phyloP scores from a whole-genome alignment of 2,888 invertebrate genomes.

The Eupithecia subfuscata region DNA sequence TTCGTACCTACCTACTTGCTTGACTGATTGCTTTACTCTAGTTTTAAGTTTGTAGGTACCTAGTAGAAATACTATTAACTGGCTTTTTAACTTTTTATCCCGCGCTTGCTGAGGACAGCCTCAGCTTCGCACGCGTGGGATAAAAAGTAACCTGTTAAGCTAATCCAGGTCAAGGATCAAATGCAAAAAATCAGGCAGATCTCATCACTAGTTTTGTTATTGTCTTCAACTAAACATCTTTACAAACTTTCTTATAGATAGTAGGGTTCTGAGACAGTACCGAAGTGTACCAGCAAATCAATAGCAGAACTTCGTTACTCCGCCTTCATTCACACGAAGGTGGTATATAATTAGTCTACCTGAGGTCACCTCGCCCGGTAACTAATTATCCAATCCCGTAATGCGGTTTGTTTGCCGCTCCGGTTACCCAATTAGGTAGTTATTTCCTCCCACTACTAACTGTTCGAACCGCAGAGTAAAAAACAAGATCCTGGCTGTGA shows the following conservation, averaged over 20 bases:
- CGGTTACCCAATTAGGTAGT: conserved; percentile 47
- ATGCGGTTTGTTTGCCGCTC: conserved; percentile 45
- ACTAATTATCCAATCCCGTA: conserved; percentile 48
- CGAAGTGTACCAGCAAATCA: conserved; percentile 13
- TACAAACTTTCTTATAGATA: neutral
- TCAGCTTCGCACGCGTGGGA: too few species aligned
- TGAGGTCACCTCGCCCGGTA: conserved; percentile 35
- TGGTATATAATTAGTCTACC: conserved; percentile 25
- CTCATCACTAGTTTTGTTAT: too few species aligned
- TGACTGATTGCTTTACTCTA: too few species aligned
- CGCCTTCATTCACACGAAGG: conserved; percentile 13
- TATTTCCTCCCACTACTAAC: conserved; percentile 60
- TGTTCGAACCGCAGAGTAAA: conserved; percentile 44
- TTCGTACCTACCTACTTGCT: neutral
- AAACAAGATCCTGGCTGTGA: conserved; percentile 12
- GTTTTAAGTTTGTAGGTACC: too few species aligned
- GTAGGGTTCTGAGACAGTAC: neutral
- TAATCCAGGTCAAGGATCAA: too few species aligned
- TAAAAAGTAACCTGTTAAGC: too few species aligned
- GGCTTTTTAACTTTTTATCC: too few species aligned
- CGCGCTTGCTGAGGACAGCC: too few species aligned
- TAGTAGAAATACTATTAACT: too few species aligned
- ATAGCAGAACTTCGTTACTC: conserved; percentile 11
- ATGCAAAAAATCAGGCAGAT: too few species aligned
- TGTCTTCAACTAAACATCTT: neutral